Base-by-base conservation (phyloP, 2,888 invertebrate species). In the Anthrax anthrax region DNA sequence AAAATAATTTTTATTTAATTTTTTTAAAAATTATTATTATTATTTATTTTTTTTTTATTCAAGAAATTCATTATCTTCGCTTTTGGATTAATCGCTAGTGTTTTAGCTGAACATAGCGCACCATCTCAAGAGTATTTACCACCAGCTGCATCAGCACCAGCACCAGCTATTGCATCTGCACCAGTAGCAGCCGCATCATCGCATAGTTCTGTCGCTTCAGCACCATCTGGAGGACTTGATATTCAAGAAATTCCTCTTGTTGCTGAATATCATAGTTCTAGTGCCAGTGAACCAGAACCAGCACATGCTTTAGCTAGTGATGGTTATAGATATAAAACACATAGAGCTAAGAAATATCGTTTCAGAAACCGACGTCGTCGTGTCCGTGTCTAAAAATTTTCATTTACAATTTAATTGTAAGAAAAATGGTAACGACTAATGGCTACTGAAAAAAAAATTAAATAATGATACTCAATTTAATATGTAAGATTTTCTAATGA, bases 111-210 rank as follows among this genome's bases (percentile, higher is more conserved):
- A 36, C 32, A 34, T 12, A 19, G 18, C 6, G n/a, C 19, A 18
- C 39, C 44, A 39, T 40, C 44, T 18, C 27, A 40, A 18, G 44
- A 45, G 34, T 45, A 45, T 18, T 38, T 45, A 13, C 44, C 44
- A n/a, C 44, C 44, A 17, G 17, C 18, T 10, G 44, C 39, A 36
- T 17, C 32, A 39, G 44, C 39, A 23, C 44, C 44, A 18, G 44
- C 44, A 2, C 39, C 18, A 14, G 18, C 19, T 4, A 13, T 39
- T 6, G 29, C 23, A 2, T 4, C 23, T 16, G 40, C 19, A 23
- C 44, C 44, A 4, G 16, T 16, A 39, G 39, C 38, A 3, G 39
- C 39, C 19, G 16, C 9, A 27, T 9, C 29, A 2, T 32, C 29
- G 3, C 37, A 18, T 29, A 19, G 27, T 27, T 40, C 40, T 4